These are phyloP conservation scores for Antrozous pallidus DNA, from an alignment of 2,797 vertebrate genomes.

Conservation along the genomic window DNA sequence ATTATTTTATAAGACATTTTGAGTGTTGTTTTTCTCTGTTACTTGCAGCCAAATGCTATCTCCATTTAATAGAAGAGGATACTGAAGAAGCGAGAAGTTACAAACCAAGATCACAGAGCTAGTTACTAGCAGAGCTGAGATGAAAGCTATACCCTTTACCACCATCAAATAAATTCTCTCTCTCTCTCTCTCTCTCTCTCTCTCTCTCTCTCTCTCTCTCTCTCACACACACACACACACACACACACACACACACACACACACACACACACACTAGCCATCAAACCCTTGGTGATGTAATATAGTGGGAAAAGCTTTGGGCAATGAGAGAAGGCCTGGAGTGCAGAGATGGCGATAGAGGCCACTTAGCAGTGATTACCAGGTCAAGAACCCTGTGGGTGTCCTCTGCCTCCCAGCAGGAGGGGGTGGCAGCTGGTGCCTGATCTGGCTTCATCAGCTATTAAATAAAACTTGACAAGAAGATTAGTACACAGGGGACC, in stretches of 20 bases:
- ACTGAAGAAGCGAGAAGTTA: conserved; percentile 27
- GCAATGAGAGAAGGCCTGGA: neutral
- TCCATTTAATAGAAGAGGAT: conserved; percentile 4
- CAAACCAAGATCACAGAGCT: neutral
- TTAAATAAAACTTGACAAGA: conserved; percentile 86
- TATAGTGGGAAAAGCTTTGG: neutral
- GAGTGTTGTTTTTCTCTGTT: neutral
- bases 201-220: no score
- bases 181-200: no score
- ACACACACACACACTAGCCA: neutral
- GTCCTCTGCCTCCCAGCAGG: conserved; percentile 36
- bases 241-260: neutral
- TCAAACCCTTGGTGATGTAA: neutral
- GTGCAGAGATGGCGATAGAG: conserved; percentile 27
- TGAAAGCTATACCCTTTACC: neutral
- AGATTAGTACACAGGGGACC: conserved; percentile 83
- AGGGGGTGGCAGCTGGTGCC: conserved; percentile 57
- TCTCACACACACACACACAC: neutral
- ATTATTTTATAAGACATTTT: neutral
- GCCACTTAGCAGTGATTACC: conserved; percentile 61
- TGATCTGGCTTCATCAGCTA: conserved; percentile 76
- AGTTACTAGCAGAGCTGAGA: neutral
- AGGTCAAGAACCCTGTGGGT: conserved; percentile 54
- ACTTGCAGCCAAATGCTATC: conserved; percentile 26
- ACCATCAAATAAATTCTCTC: neutral